Evolutionary conservation across 2,888 invertebrate species (phyloP), one percentile per base, ranked within the genome.

Genomic region (Thysanoteuthis rhombus): DNA sequence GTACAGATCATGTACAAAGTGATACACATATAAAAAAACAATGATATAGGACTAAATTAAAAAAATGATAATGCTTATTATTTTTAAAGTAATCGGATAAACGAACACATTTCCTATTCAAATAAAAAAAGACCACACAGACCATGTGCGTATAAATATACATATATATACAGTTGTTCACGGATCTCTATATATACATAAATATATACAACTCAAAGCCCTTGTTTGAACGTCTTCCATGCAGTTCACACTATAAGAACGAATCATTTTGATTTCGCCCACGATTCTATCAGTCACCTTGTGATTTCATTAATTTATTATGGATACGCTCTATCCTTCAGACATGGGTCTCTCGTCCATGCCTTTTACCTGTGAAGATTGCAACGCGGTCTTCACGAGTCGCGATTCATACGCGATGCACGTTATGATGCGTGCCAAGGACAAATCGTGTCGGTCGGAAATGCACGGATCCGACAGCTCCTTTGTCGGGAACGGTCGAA

Each of bases 341-440:
- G 92, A 93, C 93, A 58, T 58, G 93, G 42, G 91, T 39, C 40
- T 91, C 25, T 32, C 47, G 32, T 45, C 52, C 0, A 47, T 93
- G 93, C 39, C 95, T 16, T 97, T 97, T 94, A 96, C 96, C 91
- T 97, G 97, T 94, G 96, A 96, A 38, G 96, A 96, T 93, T 97
- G 97, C 93, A 95, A 96, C 42, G 95, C 96, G 0, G 95, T 96
- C 3, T 97, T 97, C 94, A 94, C 96, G 25, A 96, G 96, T 94
- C 94, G 97, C 42, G 97, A 97, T 95, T 95, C 97, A 1, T 97
- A 97, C 94, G 97, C 97, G 47, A 97, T 97, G 97, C 97, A 97
- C 95, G 97, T 97, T 96, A 96, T 97, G 96, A 95, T 96, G 95
- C 94, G 97, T 22, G 97, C 97, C 36, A 97, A 96, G 95, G 96